A percentile compares a stretch with the other conserved stretches of the same genome.
Conservation (phyloP, 2,797 vertebrate species). For the Gymnopithys bicolor region DNA sequence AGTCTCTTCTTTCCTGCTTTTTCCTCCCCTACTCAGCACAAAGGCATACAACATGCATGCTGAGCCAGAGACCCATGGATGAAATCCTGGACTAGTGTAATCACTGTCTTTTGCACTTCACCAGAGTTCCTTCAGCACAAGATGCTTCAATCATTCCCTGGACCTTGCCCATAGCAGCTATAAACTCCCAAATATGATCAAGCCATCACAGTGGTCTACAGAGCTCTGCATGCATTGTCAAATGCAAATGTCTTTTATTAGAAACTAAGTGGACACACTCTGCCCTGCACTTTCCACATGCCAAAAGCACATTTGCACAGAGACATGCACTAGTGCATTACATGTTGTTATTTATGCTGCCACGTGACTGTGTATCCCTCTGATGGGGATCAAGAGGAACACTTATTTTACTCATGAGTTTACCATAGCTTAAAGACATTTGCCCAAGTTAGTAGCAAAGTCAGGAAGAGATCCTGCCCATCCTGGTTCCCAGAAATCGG, state of each 20-base stretch:
- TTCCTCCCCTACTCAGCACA: background rate
- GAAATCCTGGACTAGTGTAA: background rate
- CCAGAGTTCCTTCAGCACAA: background rate
- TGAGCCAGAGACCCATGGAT: background rate
- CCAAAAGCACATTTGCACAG: background rate
- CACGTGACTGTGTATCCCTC: background rate
- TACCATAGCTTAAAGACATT: background rate
- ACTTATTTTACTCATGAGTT: background rate
- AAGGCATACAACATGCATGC: fast-evolving
- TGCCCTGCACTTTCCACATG: background rate
- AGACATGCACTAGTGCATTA: background rate
- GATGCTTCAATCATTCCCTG: background rate
- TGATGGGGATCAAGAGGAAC: background rate
- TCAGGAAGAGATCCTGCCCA: background rate
- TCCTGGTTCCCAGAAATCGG: background rate
- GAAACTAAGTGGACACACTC: background rate
- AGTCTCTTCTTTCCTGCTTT: background rate
- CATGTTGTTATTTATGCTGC: background rate
- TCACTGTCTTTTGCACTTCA: background rate
- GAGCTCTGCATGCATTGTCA: background rate
- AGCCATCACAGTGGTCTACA: background rate
- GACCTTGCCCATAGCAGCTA: background rate
- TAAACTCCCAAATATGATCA: background rate
- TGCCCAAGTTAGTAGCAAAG: background rate
- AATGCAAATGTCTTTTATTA: background rate